Evolutionary conservation across 2,797 vertebrate genomes (phyloP), one percentile per base, ranked within the genome.

Genomic region (Cirrhinus mrigala): DNA sequence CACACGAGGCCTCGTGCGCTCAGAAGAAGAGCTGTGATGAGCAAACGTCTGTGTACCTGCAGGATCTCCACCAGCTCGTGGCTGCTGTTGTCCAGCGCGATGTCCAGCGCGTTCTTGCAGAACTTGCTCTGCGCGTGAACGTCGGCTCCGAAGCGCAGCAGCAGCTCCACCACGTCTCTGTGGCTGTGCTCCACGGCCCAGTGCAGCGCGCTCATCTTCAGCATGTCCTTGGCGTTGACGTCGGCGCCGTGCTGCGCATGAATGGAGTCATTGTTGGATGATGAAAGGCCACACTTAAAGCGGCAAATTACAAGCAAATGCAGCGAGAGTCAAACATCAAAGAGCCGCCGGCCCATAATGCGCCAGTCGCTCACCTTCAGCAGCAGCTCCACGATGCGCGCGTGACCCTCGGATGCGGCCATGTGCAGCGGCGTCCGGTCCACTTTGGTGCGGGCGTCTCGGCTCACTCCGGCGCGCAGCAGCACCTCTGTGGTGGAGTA

Each of bases 151-250:
- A 96, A 96, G 89, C 96, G 96, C 92, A 97, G 96, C 89, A 97
- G 91, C 68, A 97, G 95, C 82, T 97, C 96, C 83, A 96, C 95
- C 90, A 96, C 97, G 64, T 96, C 96, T 69, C 95, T 94, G 90
- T 97, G 96, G 79, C 95, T 94, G 75, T 97, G 96, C 85, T 97
- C 96, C 12, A 96, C 95, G 27, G 96, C 96, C 97, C 97, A 97
- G 88, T 97, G 96, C 86, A 97, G 94, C 22, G 96, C 96, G 52
- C 96, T 97, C 96, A 97, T 97, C 93, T 97, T 97, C 90, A 97
- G 92, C 96, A 97, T 97, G 91, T 97, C 96, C 90, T 97, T 97
- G 0, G 96, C 96, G 62, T 97, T 97, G 86, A 97, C 96, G 77
- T 97, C 96, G 73, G 96, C 97, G 50, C 96, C 96, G 15, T 97